Percentiles rank a stretch among this genome's conserved stretches.
phyloP scores from a whole-genome alignment of 2,113 vertebrate species.

The Origma solitaria region DNA sequence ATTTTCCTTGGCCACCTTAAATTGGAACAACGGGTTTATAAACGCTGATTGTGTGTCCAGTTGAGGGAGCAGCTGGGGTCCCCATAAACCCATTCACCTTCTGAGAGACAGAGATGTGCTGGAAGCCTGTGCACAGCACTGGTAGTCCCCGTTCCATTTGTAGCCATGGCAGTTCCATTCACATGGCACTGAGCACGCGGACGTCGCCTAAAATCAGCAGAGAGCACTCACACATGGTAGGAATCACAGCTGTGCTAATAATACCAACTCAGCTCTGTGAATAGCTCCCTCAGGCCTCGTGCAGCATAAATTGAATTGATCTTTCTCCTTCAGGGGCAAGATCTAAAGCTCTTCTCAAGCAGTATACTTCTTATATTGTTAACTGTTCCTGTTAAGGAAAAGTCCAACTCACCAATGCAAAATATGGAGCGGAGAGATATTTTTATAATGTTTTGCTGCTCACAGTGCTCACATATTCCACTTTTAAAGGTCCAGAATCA shows the following conservation, averaged over 20 bases:
- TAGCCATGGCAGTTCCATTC: neutral
- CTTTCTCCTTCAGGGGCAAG: neutral
- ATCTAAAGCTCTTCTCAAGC: neutral
- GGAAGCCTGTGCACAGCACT: neutral
- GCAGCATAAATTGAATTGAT: neutral
- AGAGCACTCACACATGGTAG: neutral
- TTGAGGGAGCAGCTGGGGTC: neutral
- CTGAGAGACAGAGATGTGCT: neutral
- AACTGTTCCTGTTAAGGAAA: neutral
- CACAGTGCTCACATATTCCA: neutral
- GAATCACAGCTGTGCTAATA: neutral
- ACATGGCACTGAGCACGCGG: neutral
- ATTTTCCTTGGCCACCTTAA: neutral
- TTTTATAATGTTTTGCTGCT: neutral
- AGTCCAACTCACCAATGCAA: neutral
- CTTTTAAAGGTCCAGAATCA: neutral
- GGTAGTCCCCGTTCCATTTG: neutral
- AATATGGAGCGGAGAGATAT: neutral
- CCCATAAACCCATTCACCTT: neutral
- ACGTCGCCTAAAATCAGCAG: neutral
- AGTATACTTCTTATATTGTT: neutral
- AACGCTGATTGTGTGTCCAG: neutral
- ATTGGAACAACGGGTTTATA: neutral
- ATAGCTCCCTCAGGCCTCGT: neutral
- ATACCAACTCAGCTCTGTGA: neutral